A percentile compares a stretch with the other conserved stretches of the same genome.
Evolutionary conservation across 2,888 invertebrate genomes (phyloP).

Genomic region (Macrosiphum euphorbiae): DNA sequence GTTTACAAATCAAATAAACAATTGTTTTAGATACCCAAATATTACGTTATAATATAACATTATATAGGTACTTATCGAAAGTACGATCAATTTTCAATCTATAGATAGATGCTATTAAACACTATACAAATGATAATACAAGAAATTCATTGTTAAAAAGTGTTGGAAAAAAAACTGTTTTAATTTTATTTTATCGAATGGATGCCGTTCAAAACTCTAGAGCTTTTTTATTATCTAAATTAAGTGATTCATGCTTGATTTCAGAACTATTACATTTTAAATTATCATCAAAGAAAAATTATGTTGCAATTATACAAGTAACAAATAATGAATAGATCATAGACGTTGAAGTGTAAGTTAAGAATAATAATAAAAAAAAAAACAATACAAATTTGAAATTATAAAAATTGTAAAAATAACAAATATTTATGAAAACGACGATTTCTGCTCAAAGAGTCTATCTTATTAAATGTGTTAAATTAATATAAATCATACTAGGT

Average conservation of each 20-base stretch:
- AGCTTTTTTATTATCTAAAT: not conserved
- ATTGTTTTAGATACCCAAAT: not conserved
- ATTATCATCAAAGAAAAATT: not conserved
- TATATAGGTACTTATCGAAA: not conserved
- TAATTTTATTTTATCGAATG: not conserved
- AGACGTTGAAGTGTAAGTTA: not conserved
- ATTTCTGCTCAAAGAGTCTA: not conserved
- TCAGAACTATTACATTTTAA: not conserved
- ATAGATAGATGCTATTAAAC: not conserved
- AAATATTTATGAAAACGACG: not conserved
- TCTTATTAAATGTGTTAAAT: not conserved
- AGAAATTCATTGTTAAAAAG: not conserved
- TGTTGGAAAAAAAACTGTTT: not conserved
- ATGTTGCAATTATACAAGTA: not conserved
- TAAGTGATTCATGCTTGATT: slow-evolving; percentile 5
- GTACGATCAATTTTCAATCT: not conserved
- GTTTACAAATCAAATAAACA: not conserved
- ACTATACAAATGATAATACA: not conserved
- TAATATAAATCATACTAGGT: too few species aligned
- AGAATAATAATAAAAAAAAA: not conserved
- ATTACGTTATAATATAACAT: not conserved
- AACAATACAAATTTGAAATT: not conserved
- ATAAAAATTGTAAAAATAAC: not conserved
- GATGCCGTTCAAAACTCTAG: not conserved
- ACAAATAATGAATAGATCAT: not conserved